These are phyloP conservation scores for Sturnus vulgaris DNA, from an alignment of 2,113 vertebrate genomes.

Conservation along the genomic window DNA sequence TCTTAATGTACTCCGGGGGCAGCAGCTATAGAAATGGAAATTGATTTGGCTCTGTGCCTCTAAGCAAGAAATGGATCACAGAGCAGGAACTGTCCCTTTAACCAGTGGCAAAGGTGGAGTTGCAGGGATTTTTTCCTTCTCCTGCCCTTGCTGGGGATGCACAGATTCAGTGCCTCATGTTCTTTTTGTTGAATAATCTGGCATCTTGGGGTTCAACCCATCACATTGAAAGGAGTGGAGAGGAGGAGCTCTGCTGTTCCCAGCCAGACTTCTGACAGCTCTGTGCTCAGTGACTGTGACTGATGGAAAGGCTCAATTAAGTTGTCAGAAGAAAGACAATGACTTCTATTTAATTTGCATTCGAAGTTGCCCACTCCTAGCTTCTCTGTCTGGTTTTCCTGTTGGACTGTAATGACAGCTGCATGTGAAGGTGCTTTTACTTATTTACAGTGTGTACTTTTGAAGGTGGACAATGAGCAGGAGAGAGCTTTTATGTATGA, in stretches of 20 bases:
- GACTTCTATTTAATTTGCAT: constrained; percentile 40
- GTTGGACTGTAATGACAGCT: background rate
- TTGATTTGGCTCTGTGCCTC: background rate
- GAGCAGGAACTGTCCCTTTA: background rate
- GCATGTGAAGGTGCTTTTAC: background rate
- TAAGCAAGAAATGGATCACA: background rate
- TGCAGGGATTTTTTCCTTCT: background rate
- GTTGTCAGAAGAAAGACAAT: constrained; percentile 61
- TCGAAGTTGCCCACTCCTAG: background rate
- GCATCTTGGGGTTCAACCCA: background rate
- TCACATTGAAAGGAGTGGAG: background rate
- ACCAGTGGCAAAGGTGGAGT: background rate
- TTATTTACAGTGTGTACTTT: background rate
- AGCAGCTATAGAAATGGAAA: background rate
- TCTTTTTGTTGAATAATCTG: background rate
- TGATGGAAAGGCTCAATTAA: constrained; percentile 70
- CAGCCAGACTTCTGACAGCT: background rate
- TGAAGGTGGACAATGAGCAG: background rate
- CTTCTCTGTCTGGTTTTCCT: background rate
- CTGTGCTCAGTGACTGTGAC: constrained; percentile 50
- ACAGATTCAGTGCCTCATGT: background rate
- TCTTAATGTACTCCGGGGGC: background rate
- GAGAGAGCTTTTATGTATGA: background rate
- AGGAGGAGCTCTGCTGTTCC: background rate
- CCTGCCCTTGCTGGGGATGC: background rate